Percentiles rank a stretch among this genome's conserved stretches.
Evolutionary conservation across 2,797 vertebrate genomes (phyloP).

Genomic region (Dendrocincla fuliginosa): DNA sequence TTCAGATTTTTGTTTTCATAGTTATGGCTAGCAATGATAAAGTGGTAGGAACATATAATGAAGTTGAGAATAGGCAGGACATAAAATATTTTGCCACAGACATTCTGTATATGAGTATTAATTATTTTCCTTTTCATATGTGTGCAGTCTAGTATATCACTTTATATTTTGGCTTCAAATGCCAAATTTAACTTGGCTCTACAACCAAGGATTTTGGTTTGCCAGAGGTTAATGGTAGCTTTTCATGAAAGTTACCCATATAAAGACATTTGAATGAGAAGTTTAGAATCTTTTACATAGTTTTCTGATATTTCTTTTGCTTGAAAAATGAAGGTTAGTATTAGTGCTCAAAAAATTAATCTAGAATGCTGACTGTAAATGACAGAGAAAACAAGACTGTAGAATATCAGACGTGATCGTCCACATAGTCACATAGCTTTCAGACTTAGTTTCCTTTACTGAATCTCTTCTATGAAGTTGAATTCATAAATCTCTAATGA

Average conservation of each 20-base stretch:
- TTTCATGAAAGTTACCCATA: constrained; percentile 31
- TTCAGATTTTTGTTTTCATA: neutral
- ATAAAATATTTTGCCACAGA: constrained; percentile 28
- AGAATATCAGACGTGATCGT: neutral
- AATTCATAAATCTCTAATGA: neutral
- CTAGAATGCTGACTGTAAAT: neutral
- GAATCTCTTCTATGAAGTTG: neutral
- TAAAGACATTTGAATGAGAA: constrained; percentile 31
- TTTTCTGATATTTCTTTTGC: neutral
- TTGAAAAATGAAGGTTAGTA: neutral
- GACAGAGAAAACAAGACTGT: neutral
- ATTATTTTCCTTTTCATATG: constrained; percentile 43
- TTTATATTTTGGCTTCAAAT: constrained; percentile 31
- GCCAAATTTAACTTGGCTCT: constrained; percentile 52
- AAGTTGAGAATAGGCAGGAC: constrained; percentile 2
- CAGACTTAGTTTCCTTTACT: neutral
- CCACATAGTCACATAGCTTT: neutral
- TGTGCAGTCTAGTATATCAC: constrained; percentile 5
- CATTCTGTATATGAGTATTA: neutral
- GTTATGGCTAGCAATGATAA: neutral
- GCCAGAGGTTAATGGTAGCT: constrained; percentile 36
- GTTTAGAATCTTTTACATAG: constrained; percentile 10
- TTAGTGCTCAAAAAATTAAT: neutral
- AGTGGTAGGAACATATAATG: neutral
- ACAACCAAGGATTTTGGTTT: constrained; percentile 29